Conservation (phyloP, 2,888 invertebrate species). For the Ormyrus thymus region DNA sequence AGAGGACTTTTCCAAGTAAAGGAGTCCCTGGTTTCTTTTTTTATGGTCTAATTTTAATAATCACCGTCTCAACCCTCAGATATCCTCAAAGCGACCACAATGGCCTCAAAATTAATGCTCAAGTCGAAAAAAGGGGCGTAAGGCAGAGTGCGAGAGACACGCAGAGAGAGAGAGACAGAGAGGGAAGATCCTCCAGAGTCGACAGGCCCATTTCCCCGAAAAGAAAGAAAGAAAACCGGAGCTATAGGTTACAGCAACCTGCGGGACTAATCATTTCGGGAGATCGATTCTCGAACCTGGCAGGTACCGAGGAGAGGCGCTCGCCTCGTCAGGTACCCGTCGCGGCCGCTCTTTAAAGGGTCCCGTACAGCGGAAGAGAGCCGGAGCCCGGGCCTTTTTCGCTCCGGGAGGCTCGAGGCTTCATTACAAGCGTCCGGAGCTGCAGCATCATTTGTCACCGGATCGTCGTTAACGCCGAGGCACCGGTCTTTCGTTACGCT, state of each 20-base stretch:
- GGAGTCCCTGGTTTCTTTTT: no score
- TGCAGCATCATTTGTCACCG: conserved; percentile 54
- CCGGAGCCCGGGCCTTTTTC: neutral
- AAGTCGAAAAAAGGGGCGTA: no score
- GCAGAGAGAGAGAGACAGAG: neutral
- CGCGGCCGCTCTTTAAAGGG: neutral
- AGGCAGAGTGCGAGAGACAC: neutral
- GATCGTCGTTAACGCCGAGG: conserved; percentile 36
- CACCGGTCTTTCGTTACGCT: conserved; percentile 4
- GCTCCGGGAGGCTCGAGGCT: conserved; percentile 31
- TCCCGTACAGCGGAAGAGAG: no score
- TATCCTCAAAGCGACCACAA: no score
- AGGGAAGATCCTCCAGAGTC: neutral
- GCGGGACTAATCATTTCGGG: conserved; percentile 48
- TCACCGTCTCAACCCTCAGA: no score
- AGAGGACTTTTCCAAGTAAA: no score
- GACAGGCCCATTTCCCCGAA: conserved; percentile 10
- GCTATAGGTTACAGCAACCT: conserved; percentile 7
- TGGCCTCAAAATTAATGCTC: no score
- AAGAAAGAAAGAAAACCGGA: no score
- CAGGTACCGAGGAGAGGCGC: conserved; percentile 30
- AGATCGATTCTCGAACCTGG: conserved; percentile 39
- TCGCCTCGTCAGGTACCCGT: neutral
- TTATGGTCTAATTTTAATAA: no score
- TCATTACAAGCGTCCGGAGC: conserved; percentile 28